These are phyloP conservation scores for Bombus superbus DNA, from an alignment of 1,140 invertebrate species.

Conservation along the genomic window DNA sequence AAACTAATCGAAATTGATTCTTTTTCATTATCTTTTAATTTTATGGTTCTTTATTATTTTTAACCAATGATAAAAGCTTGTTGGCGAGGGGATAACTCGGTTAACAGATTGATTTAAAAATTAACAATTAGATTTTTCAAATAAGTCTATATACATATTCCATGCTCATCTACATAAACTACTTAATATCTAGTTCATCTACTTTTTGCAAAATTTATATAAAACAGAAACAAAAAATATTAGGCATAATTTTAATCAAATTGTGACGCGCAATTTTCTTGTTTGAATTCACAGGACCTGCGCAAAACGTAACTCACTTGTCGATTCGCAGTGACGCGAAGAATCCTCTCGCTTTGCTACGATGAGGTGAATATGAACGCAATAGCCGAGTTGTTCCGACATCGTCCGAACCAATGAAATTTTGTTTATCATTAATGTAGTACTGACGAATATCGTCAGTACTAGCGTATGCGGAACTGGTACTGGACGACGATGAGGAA, in stretches of 20 bases:
- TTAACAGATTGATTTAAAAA: background rate
- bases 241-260: background rate
- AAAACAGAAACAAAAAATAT: background rate
- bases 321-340: conserved; percentile 39
- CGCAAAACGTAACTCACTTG: conserved; percentile 60
- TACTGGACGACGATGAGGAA: conserved; percentile 56
- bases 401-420: conserved; percentile 46
- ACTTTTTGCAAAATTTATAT: background rate
- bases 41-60: background rate
- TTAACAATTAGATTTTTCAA: background rate
- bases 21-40: background rate
- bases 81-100: background rate
- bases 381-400: conserved; percentile 57
- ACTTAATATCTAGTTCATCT: background rate
- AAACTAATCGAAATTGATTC: background rate
- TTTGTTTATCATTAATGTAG: conserved; percentile 25
- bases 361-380: conserved; percentile 34
- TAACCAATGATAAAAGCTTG: background rate
- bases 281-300: background rate
- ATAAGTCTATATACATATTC: background rate
- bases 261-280: background rate
- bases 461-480: conserved; percentile 55
- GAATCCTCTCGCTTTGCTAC: conserved; percentile 26
- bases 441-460: conserved; percentile 40
- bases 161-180: background rate